Base-by-base conservation (phyloP, 2,797 vertebrate species). In the Neomorphus geoffroyi region DNA sequence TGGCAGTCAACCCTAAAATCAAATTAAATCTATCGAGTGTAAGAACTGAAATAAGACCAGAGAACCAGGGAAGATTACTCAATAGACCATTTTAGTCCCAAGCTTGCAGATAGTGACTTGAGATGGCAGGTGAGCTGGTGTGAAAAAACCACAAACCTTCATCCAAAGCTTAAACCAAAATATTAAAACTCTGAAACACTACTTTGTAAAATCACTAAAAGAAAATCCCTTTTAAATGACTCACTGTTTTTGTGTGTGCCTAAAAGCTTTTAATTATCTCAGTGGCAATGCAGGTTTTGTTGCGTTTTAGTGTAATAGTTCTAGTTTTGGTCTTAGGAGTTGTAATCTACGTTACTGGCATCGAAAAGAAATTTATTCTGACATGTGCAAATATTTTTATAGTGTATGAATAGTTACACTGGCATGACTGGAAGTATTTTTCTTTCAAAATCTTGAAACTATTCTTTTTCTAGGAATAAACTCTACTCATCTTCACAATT, bases 1-100 rank as follows among this genome's bases (percentile, higher is more conserved):
- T 80, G 51, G 54, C 81, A 95, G n/a, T 94, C 88, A 88, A 51
- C 79, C 86, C 9, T 80, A 83, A 96, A 95, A 93, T 93, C 28
- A 23, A 90, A 88, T 87, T 3, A 93, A 94, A 82, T 57, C 62
- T 62, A 86, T 26, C 62, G 84, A 86, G n/a, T 7, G 0, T 73
- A 82, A 86, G n/a, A 84, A 41, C 37, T 92, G 57, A 94, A 95
- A 95, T 37, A 69, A 77, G 72, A 61, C 41, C 39, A 64, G 41
- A 89, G 65, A 94, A 92, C 35, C 23, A 82, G 51, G 56, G 69
- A 71, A 90, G 43, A 91, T 95, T 92, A 85, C 27, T 91, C 81
- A 75, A 62, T 82, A 91, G 82, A 90, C 61, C 5, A 0, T 80
- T 90, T 92, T 23, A 88, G n/a, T 78, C 33, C 37, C n/a, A 86